Evolutionary conservation across 2,797 vertebrate species (phyloP), one percentile per base, ranked within the genome.

Genomic region (Buphagus erythrorhynchus): DNA sequence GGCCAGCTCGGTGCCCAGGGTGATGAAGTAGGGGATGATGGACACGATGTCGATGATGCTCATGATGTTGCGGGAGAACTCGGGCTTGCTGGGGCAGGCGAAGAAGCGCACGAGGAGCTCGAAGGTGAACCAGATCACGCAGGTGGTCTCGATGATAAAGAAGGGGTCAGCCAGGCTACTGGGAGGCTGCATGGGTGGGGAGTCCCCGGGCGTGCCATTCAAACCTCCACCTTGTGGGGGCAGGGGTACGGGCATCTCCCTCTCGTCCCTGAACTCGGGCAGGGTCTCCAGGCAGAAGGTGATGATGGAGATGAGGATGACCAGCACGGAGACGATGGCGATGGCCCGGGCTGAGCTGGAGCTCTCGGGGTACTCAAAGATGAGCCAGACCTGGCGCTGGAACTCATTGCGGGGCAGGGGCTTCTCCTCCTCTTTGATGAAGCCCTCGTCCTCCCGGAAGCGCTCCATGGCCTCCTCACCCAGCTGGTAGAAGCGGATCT

Each of bases 11-110:
- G 99, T 99, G 91, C 99, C 99, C 97, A 99, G 86, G 2, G 99
- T 99, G 98, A 99, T 99, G 97, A 99, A 99, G 97, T 99, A 99
- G 61, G 99, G 99, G 98, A 99, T 98, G 96, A 99, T 99, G 95
- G 99, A 99, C 98, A 99, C 99, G 0, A 95, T 97, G 97, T 99
- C 99, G 3, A 99, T 99, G 88, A 99, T 99, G 98, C 99, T 99
- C 99, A 99, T 99, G 95, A 99, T 99, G 97, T 99, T 99, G 92
- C 99, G 99, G 86, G 99, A 99, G 97, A 99, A 99, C 15, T 99
- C 99, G 0, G 99, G 97, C 82, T 99, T 99, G 97, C 99, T 99
- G 11, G 99, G 99, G 81, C 99, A 99, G 59, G 99, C 99, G 0
- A 99, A 98, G 97, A 99, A 99, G 67, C 99, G 98, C 81, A 99